Evolutionary conservation across 1,140 invertebrate species (phyloP), one percentile per base, ranked within the genome.

Genomic region (Aphelenchoides besseyi): DNA sequence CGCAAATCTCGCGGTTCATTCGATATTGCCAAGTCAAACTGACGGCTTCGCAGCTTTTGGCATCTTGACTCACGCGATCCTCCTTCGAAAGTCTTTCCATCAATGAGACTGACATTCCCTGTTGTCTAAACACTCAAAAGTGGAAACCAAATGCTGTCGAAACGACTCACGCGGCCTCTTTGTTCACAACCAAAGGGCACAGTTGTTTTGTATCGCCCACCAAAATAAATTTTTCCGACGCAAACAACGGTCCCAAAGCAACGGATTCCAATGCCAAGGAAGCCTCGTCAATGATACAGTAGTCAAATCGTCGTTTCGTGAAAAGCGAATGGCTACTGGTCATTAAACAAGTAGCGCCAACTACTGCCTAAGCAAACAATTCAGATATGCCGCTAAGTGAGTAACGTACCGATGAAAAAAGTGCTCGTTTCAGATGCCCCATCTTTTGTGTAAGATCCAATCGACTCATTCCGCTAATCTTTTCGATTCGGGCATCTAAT

Each of bases 161-260:
- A 93, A 73, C 88, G 86, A 63, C 86, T 85, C n/a, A n/a, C n/a
- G n/a, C n/a, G n/a, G n/a, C n/a, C n/a, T n/a, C n/a, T n/a, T n/a
- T n/a, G 79, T 89, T 93, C 74, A 88, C 88, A 0, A 97, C 89
- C 0, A 97, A 86, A 0, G 95, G 93, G 0, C 93, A 91, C 69
- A 98, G 83, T 85, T 98, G 95, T 77, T 94, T 88, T 0, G 92
- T 91, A 88, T 98, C 95, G 3, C 95, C 95, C 2, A 97, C 91
- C 2, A 98, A 87, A 32, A 97, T 88, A 85, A 96, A 97, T 73
- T 89, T 90, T n/a, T 88, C 87, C 1, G 90, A 89, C 48, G 88
- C 87, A 69, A 91, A 90, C 16, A 96, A 81, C 0, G 93, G 90
- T 30, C 91, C 89, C 16, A 96, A 84, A 16, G 91, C 88, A 0